Evolutionary conservation across 2,797 vertebrate genomes (phyloP).

Genomic region (Sebastes diploproa): DNA sequence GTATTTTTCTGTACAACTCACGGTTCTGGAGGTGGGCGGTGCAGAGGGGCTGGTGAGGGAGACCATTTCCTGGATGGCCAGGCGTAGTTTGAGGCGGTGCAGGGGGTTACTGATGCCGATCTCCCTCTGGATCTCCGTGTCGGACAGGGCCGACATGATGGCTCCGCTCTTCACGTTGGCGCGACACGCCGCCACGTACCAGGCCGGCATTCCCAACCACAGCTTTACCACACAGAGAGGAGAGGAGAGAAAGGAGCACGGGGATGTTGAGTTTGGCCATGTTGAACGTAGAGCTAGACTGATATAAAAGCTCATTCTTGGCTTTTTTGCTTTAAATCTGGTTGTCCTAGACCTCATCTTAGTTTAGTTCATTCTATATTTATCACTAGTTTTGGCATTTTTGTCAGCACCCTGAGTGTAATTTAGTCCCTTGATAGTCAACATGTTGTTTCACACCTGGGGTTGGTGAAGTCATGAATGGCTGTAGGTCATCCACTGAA

Average conservation of each 20-base stretch:
- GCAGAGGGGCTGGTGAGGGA: slow-evolving; percentile 97
- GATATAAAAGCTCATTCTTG: neutral
- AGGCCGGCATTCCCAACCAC: slow-evolving; percentile 98
- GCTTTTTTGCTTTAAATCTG: too few relatives aligned
- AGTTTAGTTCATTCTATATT: too few relatives aligned
- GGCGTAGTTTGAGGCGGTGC: slow-evolving; percentile 94
- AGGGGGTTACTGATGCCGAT: slow-evolving; percentile 98
- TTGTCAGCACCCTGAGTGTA: too few relatives aligned
- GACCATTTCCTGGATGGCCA: slow-evolving; percentile 99
- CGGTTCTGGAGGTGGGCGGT: slow-evolving; percentile 96
- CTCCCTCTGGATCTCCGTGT: slow-evolving; percentile 98
- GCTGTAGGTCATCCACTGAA: neutral
- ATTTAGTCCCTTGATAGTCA: neutral
- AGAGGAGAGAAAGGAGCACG: neutral
- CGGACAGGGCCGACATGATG: slow-evolving; percentile 97
- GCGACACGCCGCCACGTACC: slow-evolving; percentile 97
- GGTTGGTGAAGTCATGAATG: neutral
- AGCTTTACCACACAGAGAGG: slow-evolving; percentile 78
- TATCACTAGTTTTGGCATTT: too few relatives aligned
- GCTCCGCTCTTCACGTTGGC: slow-evolving; percentile 98
- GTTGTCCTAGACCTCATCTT: too few relatives aligned
- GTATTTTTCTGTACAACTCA: slow-evolving; percentile 78
- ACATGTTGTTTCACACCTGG: neutral
- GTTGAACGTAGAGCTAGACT: neutral
- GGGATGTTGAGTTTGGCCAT: neutral